These are phyloP conservation scores for Parnassius orleans DNA, from an alignment of 2,888 invertebrate genomes.

Conservation along the genomic window DNA sequence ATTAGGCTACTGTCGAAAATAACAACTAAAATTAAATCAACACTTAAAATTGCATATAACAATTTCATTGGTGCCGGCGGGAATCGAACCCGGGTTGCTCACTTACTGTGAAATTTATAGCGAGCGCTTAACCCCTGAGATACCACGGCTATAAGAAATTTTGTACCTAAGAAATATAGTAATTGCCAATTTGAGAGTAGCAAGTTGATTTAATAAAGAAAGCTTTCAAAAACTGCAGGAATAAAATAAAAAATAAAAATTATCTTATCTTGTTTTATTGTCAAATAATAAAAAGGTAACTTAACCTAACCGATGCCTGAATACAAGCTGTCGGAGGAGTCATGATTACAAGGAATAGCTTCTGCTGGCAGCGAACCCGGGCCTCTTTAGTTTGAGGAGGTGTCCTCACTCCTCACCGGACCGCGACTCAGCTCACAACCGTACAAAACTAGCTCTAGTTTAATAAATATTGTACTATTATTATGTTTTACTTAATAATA, in stretches of 20 bases:
- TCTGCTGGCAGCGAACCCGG: slow-evolving; percentile 16
- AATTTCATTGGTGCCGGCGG: too few relatives aligned
- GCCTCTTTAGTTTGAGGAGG: slow-evolving; percentile 1
- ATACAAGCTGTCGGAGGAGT: slow-evolving; percentile 33
- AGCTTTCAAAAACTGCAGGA: background rate
- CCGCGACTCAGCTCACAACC: slow-evolving; percentile 32
- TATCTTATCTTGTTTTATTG: slow-evolving; percentile 25
- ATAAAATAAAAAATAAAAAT: background rate
- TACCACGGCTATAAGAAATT: too few relatives aligned
- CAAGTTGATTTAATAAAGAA: too few relatives aligned
- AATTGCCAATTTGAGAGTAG: too few relatives aligned
- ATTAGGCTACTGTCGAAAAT: too few relatives aligned
- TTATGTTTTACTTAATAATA: too few relatives aligned
- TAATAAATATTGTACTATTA: slow-evolving; percentile 22
- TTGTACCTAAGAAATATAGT: too few relatives aligned
- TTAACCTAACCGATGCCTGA: slow-evolving; percentile 34
- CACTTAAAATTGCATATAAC: too few relatives aligned
- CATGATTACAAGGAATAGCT: slow-evolving; percentile 24
- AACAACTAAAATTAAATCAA: too few relatives aligned
- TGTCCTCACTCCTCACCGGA: slow-evolving; percentile 7
- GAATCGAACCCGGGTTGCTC: too few relatives aligned
- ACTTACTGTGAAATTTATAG: too few relatives aligned
- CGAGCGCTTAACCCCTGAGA: too few relatives aligned
- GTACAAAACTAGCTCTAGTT: slow-evolving; percentile 24
- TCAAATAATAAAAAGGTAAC: slow-evolving; percentile 20